Evolutionary conservation across 2,888 invertebrate species (phyloP), one percentile per base, ranked within the genome.

Genomic region (Lamproptera curius): DNA sequence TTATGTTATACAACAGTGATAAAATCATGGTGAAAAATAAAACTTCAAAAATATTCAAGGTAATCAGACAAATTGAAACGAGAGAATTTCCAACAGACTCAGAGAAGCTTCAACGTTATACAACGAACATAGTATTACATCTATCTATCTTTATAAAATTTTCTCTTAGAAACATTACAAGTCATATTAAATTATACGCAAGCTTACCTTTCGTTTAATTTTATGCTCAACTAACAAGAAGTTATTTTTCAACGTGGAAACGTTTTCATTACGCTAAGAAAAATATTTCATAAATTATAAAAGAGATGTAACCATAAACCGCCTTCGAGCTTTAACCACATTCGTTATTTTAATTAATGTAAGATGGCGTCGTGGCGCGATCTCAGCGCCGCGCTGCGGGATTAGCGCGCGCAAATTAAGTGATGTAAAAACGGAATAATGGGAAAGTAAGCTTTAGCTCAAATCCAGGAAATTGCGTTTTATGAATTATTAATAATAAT

Each of bases 311-410:
- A 15, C 16, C 37, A 33, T 42, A 37, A 42, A 37, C 42, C 28
- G 42, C 37, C 33, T 47, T 15, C 20, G 15, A 41, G 42, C 42
- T 37, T 38, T 37, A 46, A 37, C 42, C 46, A 47, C 37, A 41
- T 47, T 42, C 42, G 47, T 42, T 47, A 42, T 37, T 47, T 47
- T 47, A 47, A 47, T 47, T 47, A 47, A 37, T 42, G 37, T 46
- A 46, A 46, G 46, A 40, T 26, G 46, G 34, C 39, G 45, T 23
- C 34, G 16, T 10, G 9, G 35, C 34, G 40, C 34, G 26, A 33
- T 40, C 23, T 9, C 34, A 23, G 39, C 39, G 11, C 13, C 16
- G 45, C 34, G 26, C 16, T 23, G 23, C 10, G 45, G 33, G 45
- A 46, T 46, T 46, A 46, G 39, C 20, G 39, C 16, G 15, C 16